Percentiles rank a stretch among this genome's conserved stretches.
Evolutionary conservation across 2,888 invertebrate species (phyloP).

Genomic region (Gandaritis pyraliata): DNA sequence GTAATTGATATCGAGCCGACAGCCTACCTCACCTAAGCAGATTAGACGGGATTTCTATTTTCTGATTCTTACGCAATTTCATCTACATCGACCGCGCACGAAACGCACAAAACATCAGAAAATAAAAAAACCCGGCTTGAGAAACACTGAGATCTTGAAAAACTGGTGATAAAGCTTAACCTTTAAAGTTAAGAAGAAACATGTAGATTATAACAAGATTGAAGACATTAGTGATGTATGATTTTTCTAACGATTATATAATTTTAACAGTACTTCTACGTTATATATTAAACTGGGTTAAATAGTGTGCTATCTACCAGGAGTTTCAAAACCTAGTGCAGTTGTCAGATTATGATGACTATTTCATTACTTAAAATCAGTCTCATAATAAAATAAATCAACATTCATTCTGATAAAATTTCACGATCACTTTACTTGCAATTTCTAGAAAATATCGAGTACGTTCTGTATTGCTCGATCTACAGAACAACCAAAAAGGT

Average conservation of each 20-base stretch:
- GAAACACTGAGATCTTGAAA: conserved; percentile 32
- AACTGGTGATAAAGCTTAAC: conserved; percentile 28
- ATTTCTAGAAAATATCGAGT: conserved; percentile 20
- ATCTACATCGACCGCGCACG: not conserved
- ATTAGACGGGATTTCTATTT: conserved; percentile 29
- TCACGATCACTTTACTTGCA: conserved; percentile 24
- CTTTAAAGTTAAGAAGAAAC: conserved; percentile 15
- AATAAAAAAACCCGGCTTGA: conserved; percentile 11
- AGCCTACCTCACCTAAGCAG: conserved; percentile 56
- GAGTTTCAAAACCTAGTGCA: conserved; percentile 48
- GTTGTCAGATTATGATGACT: conserved; percentile 62
- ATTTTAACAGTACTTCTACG: conserved; percentile 14
- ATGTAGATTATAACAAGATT: conserved; percentile 19
- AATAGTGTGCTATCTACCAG: conserved; percentile 33
- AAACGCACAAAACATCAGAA: conserved; percentile 6
- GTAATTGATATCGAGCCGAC: conserved; percentile 76
- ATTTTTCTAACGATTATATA: conserved; percentile 24
- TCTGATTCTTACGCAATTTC: not conserved
- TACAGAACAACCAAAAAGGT: not conserved
- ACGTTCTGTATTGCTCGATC: not conserved
- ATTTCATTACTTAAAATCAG: conserved; percentile 81
- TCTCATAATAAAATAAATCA: conserved; percentile 74
- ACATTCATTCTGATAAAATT: conserved; percentile 34
- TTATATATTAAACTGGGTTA: conserved; percentile 22
- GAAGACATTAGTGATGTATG: conserved; percentile 16